Evolutionary conservation across 1,140 invertebrate species (phyloP), one percentile per base, ranked within the genome.

Genomic region (Sitobion miscanthi): DNA sequence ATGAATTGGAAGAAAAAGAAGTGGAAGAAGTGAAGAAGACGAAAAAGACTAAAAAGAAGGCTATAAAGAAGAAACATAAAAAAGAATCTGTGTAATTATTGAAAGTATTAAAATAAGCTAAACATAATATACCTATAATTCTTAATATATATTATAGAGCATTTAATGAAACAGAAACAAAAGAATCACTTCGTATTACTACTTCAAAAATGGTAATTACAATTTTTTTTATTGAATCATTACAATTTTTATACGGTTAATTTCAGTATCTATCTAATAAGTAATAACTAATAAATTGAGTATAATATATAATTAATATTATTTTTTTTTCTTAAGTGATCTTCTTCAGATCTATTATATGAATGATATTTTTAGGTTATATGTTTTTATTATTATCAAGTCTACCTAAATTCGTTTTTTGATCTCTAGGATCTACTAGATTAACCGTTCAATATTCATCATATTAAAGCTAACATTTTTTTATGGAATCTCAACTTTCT

Each of bases 1-100:
- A 96, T 96, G 94, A 95, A 95, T 94, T 94, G 77, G 94, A 94
- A 94, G 94, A 94, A 83, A 93, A 92, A 90, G 94, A 94, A 94
- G 94, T 94, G 94, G 94, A 94, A 94, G 94, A 94, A 91, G 90
- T 90, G 57, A 93, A 94, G 45, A 94, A 94, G 25, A 77, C 54
- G 21, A 94, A 94, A 91, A 92, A 82, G 42, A 20, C 21, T 38
- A 94, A 85, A 94, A 94, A 94, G 90, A 94, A 87, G 95, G 95
- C 45, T 94, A 94, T 94, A 49, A 90, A 95, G 95, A 94, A 95
- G 95, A 94, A 95, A 95, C 17, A 88, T 11, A 93, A 62, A 52
- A 90, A 94, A 77, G 91, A 93, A 82, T 90, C 38, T 38, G 54
- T 83, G 86, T 69, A 92, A 93, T 25, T 94, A 45, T 92, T 21